These are phyloP conservation scores for Psittacula derbiana DNA, from an alignment of 2,797 vertebrate genomes.

Conservation along the genomic window DNA sequence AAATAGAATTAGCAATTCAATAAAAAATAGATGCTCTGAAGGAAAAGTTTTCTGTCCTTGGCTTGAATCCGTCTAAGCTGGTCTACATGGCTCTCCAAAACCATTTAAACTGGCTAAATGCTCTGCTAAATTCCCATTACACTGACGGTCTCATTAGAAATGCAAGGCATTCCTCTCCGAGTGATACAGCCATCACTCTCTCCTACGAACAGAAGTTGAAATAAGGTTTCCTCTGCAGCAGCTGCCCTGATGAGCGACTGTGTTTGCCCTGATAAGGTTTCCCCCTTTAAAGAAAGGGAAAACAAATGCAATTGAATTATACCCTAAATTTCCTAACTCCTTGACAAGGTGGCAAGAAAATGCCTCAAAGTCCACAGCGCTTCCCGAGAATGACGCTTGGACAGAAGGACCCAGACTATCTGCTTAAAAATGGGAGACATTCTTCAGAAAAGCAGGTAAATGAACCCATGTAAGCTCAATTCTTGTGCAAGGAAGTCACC, in stretches of 20 bases:
- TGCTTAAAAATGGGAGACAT: background rate
- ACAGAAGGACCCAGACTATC: background rate
- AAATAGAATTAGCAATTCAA: conserved; percentile 66
- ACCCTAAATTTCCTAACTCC: background rate
- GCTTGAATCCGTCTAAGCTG: conserved; percentile 19
- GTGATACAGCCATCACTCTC: background rate
- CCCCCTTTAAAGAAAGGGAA: background rate
- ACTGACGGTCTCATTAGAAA: conserved; percentile 11
- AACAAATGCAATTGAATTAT: background rate
- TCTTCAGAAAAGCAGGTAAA: background rate
- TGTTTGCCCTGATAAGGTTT: background rate
- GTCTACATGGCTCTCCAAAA: background rate
- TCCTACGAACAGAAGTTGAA: background rate
- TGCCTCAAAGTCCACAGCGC: background rate
- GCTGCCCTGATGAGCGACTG: background rate
- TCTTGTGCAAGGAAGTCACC: background rate
- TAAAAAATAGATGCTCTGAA: conserved; percentile 58
- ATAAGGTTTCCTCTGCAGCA: background rate
- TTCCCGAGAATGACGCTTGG: background rate
- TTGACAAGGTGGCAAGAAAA: background rate
- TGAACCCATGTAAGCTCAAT: background rate
- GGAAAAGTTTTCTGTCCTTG: conserved; percentile 42
- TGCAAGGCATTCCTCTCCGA: background rate
- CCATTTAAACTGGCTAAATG: conserved; percentile 52
- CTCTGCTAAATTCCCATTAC: conserved; percentile 45